Percentiles rank a stretch among this genome's conserved stretches.
phyloP scores from a whole-genome alignment of 2,888 invertebrate genomes.

The Beris chalybata region DNA sequence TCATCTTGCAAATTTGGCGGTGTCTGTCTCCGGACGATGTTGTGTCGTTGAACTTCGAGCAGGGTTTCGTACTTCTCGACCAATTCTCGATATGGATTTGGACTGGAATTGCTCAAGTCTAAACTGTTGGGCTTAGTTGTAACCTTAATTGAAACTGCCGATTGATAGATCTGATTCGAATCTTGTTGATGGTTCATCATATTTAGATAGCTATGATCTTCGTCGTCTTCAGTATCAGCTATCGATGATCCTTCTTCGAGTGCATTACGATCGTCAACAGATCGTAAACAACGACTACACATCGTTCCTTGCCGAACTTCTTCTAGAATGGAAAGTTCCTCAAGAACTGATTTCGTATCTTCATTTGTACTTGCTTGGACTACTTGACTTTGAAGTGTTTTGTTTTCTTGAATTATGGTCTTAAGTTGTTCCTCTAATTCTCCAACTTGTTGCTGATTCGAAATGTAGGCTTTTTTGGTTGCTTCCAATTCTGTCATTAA shows the following conservation, averaged over 20 bases:
- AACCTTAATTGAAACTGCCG: conserved; percentile 60
- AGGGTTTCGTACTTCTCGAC: conserved; percentile 86
- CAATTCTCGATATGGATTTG: conserved; percentile 75
- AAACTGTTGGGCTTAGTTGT: conserved; percentile 45
- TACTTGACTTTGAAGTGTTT: conserved; percentile 52
- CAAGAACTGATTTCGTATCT: conserved; percentile 79
- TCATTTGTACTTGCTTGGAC: conserved; percentile 63
- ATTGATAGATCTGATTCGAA: conserved; percentile 42
- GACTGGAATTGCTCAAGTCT: conserved; percentile 50
- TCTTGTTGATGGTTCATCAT: conserved; percentile 49
- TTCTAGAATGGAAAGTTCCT: conserved; percentile 79
- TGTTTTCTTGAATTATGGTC: conserved; percentile 58
- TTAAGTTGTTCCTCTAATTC: conserved; percentile 79
- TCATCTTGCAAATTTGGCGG: conserved; percentile 61
- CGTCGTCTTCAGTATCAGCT: conserved; percentile 72
- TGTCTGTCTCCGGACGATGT: conserved; percentile 60
- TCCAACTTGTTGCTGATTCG: conserved; percentile 71
- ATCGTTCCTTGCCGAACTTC: conserved; percentile 85
- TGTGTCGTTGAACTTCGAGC: conserved; percentile 72
- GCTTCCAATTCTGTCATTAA: conserved; percentile 73
- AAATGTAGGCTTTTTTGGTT: conserved; percentile 66
- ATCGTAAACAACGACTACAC: conserved; percentile 77
- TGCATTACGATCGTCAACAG: conserved; percentile 59
- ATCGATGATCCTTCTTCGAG: conserved; percentile 61
- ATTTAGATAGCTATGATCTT: conserved; percentile 64